Evolutionary conservation across 2,113 vertebrate genomes (phyloP).

Genomic region (Grammomys dolichurus): DNA sequence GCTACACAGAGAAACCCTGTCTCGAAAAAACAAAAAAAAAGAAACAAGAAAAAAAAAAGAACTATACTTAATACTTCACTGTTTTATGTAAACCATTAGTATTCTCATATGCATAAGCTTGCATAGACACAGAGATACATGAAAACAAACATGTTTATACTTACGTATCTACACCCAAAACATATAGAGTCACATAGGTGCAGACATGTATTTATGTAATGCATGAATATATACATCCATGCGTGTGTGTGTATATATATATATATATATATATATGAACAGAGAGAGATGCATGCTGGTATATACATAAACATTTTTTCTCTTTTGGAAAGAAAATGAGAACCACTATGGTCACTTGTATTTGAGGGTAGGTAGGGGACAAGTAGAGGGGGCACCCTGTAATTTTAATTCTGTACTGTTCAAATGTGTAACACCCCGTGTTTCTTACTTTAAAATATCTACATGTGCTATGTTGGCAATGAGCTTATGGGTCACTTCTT

Average conservation of each 20-base stretch:
- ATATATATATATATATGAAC: no score
- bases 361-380: not conserved
- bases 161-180: not conserved
- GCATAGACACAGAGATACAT: not conserved
- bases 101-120: not conserved
- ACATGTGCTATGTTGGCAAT: not conserved
- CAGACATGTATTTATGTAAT: not conserved
- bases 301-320: not conserved
- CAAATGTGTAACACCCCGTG: not conserved
- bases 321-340: not conserved
- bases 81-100: not conserved
- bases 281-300: not conserved
- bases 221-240: not conserved
- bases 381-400: not conserved
- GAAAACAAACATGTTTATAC: not conserved
- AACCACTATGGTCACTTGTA: not conserved
- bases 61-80: not conserved
- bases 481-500: not conserved
- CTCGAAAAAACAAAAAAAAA: no score
- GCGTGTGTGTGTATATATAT: rapidly evolving
- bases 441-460: slow-evolving; percentile 43
- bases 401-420: not conserved
- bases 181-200: not conserved
- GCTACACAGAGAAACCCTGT: no score
- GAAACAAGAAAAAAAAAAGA: not conserved